These are phyloP conservation scores for Brotula barbata DNA, from an alignment of 2,797 vertebrate genomes.

Conservation along the genomic window DNA sequence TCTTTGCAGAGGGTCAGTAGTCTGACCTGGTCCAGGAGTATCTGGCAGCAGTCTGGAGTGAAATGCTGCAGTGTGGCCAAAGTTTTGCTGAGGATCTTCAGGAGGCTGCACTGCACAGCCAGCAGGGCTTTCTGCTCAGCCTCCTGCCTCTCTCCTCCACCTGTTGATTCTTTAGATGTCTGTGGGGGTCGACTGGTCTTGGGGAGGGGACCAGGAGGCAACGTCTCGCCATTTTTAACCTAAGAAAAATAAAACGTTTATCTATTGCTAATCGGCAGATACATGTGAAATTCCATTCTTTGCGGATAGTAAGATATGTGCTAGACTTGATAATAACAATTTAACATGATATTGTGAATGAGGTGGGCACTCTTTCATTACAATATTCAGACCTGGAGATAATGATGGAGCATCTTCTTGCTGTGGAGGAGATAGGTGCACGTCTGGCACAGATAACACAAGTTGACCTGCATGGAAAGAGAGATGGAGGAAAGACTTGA, in stretches of 20 bases:
- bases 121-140: constrained; percentile 89
- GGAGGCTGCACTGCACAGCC: constrained; percentile 90
- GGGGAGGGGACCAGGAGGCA: constrained; percentile 81
- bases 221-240: constrained; percentile 89
- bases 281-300: not conserved
- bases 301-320: not conserved
- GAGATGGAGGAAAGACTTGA: not conserved
- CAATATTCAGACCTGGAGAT: constrained; percentile 86
- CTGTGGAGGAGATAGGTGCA: constrained; percentile 97
- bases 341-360: too few species aligned
- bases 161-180: constrained; percentile 77
- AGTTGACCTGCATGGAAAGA: constrained; percentile 84
- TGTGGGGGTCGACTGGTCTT: constrained; percentile 79
- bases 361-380: too few species aligned
- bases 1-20: not conserved
- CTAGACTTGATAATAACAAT: not conserved
- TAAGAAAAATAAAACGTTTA: constrained; percentile 44
- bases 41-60: constrained; percentile 97
- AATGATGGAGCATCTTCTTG: constrained; percentile 98
- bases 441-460: constrained; percentile 96
- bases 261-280: not conserved
- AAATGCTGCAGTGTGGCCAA: constrained; percentile 93
- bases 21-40: constrained; percentile 92
- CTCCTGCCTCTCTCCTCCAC: constrained; percentile 83
- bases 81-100: constrained; percentile 96